Conservation (phyloP, 2,113 vertebrate genomes). For the Athene cunicularia region DNA sequence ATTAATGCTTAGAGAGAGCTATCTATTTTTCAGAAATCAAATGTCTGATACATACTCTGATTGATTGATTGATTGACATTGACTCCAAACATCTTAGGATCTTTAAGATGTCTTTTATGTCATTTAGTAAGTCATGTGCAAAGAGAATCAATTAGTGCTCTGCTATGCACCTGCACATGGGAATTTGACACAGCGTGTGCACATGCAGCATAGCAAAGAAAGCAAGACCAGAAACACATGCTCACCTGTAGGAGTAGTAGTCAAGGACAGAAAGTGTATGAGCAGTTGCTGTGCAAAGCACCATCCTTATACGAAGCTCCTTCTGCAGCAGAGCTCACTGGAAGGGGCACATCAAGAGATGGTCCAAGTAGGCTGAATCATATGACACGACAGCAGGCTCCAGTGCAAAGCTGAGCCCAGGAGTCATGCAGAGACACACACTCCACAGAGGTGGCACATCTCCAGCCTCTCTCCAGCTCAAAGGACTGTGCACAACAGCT, state of each 20-base stretch:
- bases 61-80: background rate
- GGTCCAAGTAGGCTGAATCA: background rate
- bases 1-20: background rate
- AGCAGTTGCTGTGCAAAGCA: background rate
- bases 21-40: background rate
- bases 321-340: background rate
- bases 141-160: background rate
- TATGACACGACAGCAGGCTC: background rate
- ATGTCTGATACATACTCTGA: background rate
- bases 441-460: background rate
- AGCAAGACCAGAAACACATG: background rate
- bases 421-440: background rate
- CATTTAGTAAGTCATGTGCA: background rate
- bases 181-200: background rate
- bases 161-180: background rate
- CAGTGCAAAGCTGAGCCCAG: background rate
- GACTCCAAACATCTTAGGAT: background rate
- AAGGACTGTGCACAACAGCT: background rate
- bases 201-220: background rate
- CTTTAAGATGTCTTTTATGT: background rate
- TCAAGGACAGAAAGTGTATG: background rate
- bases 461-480: background rate
- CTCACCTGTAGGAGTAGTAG: rapidly evolving
- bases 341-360: background rate
- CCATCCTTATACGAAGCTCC: background rate